Evolutionary conservation across 2,888 invertebrate genomes (phyloP).

Genomic region (Tenthredo notha): DNA sequence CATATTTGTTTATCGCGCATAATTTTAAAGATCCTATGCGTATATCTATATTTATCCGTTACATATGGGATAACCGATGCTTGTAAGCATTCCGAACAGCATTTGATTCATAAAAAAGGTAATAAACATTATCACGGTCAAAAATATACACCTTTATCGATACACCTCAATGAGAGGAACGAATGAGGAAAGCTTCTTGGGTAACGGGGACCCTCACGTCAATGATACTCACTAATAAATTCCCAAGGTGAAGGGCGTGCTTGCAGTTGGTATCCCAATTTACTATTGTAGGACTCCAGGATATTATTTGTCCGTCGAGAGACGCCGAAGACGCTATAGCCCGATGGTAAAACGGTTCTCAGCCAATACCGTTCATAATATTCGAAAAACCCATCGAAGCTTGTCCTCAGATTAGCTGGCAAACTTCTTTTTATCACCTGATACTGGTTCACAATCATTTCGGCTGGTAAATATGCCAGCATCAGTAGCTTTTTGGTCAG

Average conservation of each 20-base stretch:
- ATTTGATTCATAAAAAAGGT: no score
- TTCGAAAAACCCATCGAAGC: background rate
- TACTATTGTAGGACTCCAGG: background rate
- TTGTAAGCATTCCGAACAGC: no score
- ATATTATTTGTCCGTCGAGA: background rate
- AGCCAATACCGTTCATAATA: background rate
- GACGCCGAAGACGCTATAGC: background rate
- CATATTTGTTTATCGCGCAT: no score
- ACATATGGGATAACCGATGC: no score
- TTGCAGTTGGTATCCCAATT: background rate
- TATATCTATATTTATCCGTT: no score
- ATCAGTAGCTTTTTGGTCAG: slow-evolving; percentile 41
- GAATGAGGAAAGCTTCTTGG: no score
- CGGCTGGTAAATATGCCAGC: slow-evolving; percentile 46
- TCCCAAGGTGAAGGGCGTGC: background rate
- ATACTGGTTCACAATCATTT: slow-evolving; percentile 26
- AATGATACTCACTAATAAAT: background rate
- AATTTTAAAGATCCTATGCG: no score
- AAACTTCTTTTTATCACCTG: background rate
- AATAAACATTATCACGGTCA: no score
- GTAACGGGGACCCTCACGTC: background rate
- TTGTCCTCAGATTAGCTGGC: background rate
- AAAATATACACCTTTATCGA: no score
- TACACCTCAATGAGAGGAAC: no score
- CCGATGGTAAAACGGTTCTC: background rate